phyloP scores from a whole-genome alignment of 2,113 vertebrate genomes.

The Crotalus horridus region DNA sequence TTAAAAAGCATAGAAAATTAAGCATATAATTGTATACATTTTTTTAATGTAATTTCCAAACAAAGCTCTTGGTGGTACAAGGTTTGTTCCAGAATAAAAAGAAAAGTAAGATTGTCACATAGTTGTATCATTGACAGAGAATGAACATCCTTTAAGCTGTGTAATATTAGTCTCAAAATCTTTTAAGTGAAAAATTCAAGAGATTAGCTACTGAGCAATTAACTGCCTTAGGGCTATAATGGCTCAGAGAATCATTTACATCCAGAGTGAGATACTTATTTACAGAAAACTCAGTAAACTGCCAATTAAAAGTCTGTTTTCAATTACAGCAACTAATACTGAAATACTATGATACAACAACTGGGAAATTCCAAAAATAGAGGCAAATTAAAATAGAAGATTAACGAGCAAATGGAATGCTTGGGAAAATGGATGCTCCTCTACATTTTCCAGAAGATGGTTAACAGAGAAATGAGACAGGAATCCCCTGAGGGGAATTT shows the following conservation, averaged over 20 bases:
- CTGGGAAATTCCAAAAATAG: not conserved
- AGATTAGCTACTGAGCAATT: not conserved
- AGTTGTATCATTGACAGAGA: not conserved
- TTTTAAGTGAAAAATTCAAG: not conserved
- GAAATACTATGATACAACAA: not conserved
- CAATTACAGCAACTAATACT: not conserved
- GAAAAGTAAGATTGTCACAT: not conserved
- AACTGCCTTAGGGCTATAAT: not conserved
- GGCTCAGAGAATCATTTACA: not conserved
- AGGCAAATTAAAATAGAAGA: not conserved
- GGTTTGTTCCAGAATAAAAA: not conserved
- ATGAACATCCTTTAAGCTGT: not conserved
- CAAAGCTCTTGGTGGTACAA: not conserved
- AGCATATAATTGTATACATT: not conserved
- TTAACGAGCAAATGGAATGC: not conserved
- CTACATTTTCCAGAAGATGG: not conserved
- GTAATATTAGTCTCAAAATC: not conserved
- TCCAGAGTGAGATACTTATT: not conserved
- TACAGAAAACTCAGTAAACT: not conserved
- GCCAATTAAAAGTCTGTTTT: not conserved
- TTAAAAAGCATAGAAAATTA: not conserved
- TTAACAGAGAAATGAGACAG: not conserved
- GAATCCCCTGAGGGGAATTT: not conserved
- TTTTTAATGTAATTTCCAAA: not conserved
- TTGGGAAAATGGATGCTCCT: not conserved